A percentile compares a stretch with the other conserved stretches of the same genome.
These are phyloP conservation scores for Clistopyga incitator DNA, from an alignment of 2,888 invertebrate species.

Conservation along the genomic window DNA sequence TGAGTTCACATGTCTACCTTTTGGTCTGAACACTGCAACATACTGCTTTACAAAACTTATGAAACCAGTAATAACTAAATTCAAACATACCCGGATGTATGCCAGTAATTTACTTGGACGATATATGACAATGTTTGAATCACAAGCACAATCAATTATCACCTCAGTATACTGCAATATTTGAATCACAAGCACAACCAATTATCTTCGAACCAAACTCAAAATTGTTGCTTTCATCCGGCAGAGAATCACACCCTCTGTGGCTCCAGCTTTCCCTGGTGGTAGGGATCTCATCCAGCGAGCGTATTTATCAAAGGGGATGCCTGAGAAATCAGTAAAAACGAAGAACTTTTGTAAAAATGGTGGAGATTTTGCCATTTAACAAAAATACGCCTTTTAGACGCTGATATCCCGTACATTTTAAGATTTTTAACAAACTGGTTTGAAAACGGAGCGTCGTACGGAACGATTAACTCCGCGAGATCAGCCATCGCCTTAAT, in stretches of 20 bases:
- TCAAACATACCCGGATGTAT: conserved; percentile 13
- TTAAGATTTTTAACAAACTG: conserved; percentile 56
- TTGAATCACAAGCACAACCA: conserved; percentile 34
- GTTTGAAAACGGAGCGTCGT: conserved; percentile 49
- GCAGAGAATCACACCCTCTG: conserved; percentile 52
- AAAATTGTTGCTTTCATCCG: conserved; percentile 28
- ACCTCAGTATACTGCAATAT: conserved; percentile 28
- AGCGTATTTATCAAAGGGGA: conserved; percentile 45
- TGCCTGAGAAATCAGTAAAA: conserved; percentile 34
- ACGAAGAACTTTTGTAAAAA: conserved; percentile 43
- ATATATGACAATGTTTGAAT: too few species aligned
- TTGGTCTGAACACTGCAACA: conserved; percentile 32
- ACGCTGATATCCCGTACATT: conserved; percentile 45
- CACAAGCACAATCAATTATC: too few species aligned
- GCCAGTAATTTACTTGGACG: conserved; percentile 32
- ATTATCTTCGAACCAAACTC: conserved; percentile 36
- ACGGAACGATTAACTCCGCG: conserved; percentile 58
- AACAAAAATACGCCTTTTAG: conserved; percentile 27
- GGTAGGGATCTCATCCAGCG: conserved; percentile 52
- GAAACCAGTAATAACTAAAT: conserved; percentile 18
- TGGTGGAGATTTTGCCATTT: conserved; percentile 55
- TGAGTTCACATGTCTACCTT: conserved; percentile 40
- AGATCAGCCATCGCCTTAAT: conserved; percentile 59
- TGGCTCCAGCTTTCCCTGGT: conserved; percentile 54
- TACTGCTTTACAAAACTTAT: conserved; percentile 31